Evolutionary conservation across 2,113 vertebrate genomes (phyloP), one percentile per base, ranked within the genome.

Genomic region (Cyanocitta stelleri): DNA sequence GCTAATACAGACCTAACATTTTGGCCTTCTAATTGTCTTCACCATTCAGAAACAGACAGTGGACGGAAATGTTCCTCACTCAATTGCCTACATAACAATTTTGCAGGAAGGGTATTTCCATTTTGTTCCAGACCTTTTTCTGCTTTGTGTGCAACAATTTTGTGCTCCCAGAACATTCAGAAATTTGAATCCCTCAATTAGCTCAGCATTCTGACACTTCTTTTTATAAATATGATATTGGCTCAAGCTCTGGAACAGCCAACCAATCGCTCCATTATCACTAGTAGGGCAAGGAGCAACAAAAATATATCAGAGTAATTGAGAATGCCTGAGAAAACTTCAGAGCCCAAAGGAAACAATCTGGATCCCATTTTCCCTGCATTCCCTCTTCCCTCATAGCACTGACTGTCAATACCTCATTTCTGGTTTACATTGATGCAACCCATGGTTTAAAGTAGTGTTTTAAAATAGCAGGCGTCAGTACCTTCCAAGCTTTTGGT

Each of bases 201-300:
- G 51, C 46, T 94, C 89, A 78, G 93, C 75, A 76, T 27, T 77
- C 59, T 81, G 27, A 93, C 71, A 75, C 78, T 87, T 86, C 48
- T 79, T 93, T 94, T 91, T 96, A 72, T 89, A 92, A 90, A 87
- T 76, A 87, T 1, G 17, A 44, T 51, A 49, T 62, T 94, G 83
- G 86, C 76, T 95, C 39, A 71, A 3, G 3, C n/a, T 51, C 61
- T 90, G 92, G 88, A 92, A 84, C 67, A 92, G 59, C 44, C 74
- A 88, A 79, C 35, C 29, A 3, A 89, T 89, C 87, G 87, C 66
- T 95, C 67, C 73, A 94, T 96, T 96, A 91, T 93, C 92, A 82
- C 94, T 46, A 49, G 37, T 6, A 93, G 92, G 93, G 85, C 71
- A 97, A 94, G 64, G 92, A 85, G 59, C 76, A 96, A 78, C 48